Evolutionary conservation across 2,797 vertebrate species (phyloP).

Genomic region (Tolypeutes matacus): DNA sequence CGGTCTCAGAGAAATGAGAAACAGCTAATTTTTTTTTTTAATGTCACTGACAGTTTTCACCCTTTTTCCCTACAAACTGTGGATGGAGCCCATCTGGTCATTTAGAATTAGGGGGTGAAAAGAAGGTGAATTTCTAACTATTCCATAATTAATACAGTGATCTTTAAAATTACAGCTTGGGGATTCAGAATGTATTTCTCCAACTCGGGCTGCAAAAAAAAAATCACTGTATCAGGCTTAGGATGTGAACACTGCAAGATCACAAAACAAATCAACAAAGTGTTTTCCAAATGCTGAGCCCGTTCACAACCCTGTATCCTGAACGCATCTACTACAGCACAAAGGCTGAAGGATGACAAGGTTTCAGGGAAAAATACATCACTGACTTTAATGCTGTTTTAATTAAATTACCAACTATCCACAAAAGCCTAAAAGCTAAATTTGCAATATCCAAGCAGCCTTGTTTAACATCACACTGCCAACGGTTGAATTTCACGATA

Average conservation of each 20-base stretch:
- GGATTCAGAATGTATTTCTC: neutral
- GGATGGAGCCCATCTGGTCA: neutral
- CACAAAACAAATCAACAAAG: conserved; percentile 5
- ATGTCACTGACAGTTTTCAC: neutral
- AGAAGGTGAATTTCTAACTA: neutral
- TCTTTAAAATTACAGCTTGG: neutral
- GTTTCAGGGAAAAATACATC: neutral
- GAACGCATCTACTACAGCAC: neutral
- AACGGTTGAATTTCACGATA: conserved; percentile 10
- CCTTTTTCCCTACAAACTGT: neutral
- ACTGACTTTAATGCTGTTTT: neutral
- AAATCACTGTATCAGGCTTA: neutral
- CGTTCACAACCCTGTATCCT: neutral
- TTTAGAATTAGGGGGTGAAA: neutral
- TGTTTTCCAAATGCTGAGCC: neutral
- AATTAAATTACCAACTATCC: neutral
- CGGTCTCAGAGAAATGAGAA: neutral
- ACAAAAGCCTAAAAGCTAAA: neutral
- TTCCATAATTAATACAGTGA: neutral
- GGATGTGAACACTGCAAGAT: neutral
- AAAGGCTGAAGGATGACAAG: neutral
- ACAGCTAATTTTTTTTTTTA: neutral
- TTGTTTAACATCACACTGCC: neutral
- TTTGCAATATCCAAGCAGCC: neutral
- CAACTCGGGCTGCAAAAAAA: neutral